Percentiles rank a stretch among this genome's conserved stretches.
phyloP scores from a whole-genome alignment of 2,113 vertebrate species.

The Takifugu bimaculatus region DNA sequence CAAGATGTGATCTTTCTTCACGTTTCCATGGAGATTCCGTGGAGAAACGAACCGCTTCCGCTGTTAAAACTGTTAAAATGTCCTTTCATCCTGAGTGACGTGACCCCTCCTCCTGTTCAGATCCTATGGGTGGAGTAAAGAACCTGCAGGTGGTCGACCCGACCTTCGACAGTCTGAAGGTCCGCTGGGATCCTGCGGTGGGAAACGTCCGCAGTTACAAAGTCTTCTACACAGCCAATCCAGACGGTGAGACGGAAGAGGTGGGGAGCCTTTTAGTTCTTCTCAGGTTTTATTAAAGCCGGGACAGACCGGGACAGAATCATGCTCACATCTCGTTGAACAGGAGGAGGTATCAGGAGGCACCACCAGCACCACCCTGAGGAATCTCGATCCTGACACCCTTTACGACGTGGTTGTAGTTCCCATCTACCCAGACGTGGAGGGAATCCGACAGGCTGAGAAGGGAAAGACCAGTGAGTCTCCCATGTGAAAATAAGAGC shows the following conservation, averaged over 20 bases:
- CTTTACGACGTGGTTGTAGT: slow-evolving; percentile 69
- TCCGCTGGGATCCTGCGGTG: slow-evolving; percentile 88
- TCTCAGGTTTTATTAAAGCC: neutral
- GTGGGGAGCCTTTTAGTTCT: slow-evolving; percentile 52
- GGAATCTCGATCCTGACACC: slow-evolving; percentile 66
- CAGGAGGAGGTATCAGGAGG: slow-evolving; percentile 90
- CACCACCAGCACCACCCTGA: slow-evolving; percentile 74
- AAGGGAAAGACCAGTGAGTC: slow-evolving; percentile 89
- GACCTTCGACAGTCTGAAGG: slow-evolving; percentile 79
- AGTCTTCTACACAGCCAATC: slow-evolving; percentile 77
- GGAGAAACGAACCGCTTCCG: neutral
- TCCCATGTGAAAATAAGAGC: neutral
- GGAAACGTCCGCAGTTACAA: slow-evolving; percentile 87
- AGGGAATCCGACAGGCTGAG: slow-evolving; percentile 83
- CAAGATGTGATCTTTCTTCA: too few species aligned
- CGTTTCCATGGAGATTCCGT: neutral
- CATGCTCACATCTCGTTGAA: slow-evolving; percentile 2
- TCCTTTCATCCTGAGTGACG: too few species aligned
- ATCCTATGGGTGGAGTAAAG: slow-evolving; percentile 84
- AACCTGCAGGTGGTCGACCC: slow-evolving; percentile 86
- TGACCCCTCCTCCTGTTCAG: slow-evolving; percentile 58
- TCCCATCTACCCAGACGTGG: slow-evolving; percentile 80
- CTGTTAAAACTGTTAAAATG: neutral
- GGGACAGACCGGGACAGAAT: too few species aligned
- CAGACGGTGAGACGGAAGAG: slow-evolving; percentile 76